A percentile compares a stretch with the other conserved stretches of the same genome.
Evolutionary conservation across 2,888 invertebrate species (phyloP).

Genomic region (Acholoe squamosa): DNA sequence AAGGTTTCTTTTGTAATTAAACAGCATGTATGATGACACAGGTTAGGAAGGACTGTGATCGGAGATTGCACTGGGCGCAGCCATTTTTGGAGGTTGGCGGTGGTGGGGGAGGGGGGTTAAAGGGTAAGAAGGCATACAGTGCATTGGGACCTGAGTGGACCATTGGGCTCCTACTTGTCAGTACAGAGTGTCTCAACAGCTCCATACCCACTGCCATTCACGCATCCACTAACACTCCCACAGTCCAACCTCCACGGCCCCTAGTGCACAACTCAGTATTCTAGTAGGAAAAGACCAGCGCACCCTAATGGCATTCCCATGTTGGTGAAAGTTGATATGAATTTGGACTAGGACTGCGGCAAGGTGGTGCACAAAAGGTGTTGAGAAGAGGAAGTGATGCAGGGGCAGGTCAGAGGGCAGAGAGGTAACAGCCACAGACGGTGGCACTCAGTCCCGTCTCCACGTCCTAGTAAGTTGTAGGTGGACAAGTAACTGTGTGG

Average conservation of each 20-base stretch:
- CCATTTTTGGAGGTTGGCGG: background rate
- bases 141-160: background rate
- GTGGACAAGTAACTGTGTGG: too few species aligned
- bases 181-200: background rate
- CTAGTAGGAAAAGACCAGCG: slow-evolving; percentile 15
- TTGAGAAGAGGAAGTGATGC: background rate
- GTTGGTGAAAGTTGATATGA: slow-evolving; percentile 49
- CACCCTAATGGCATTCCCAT: slow-evolving; percentile 57
- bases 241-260: background rate
- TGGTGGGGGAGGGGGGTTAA: background rate
- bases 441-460: too few species aligned
- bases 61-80: background rate
- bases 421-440: background rate
- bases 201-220: background rate
- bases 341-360: background rate
- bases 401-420: slow-evolving; percentile 21
- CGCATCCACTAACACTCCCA: background rate
- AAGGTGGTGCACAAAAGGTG: slow-evolving; percentile 34
- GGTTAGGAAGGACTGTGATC: background rate
- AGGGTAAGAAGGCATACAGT: background rate
- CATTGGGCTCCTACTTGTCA: background rate
- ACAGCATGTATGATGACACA: slow-evolving; percentile 44
- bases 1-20: slow-evolving; percentile 1
- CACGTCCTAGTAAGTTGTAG: too few species aligned
- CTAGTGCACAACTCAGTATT: slow-evolving; percentile 14